Percentiles rank a stretch among this genome's conserved stretches.
phyloP scores from a whole-genome alignment of 2,797 vertebrate genomes.

The Chanos chanos region DNA sequence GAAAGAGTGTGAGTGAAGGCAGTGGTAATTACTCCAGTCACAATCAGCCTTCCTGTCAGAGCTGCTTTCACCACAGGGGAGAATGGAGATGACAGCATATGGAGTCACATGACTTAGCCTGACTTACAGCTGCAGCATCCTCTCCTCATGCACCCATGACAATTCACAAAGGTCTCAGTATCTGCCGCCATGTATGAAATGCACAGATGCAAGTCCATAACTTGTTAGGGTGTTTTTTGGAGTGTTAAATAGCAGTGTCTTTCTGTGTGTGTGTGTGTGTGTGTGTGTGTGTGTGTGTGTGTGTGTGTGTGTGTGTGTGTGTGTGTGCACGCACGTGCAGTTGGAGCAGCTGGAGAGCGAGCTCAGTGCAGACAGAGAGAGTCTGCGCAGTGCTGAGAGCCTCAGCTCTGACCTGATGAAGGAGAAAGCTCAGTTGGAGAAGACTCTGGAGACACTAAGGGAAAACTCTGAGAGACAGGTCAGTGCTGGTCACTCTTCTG shows the following conservation, averaged over 20 bases:
- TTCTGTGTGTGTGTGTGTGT: background rate
- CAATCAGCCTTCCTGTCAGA: background rate
- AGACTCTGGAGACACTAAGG: slow-evolving; percentile 84
- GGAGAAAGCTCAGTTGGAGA: slow-evolving; percentile 93
- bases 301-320: slow-evolving; percentile 14
- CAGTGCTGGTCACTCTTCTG: too few relatives aligned
- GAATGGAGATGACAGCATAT: background rate
- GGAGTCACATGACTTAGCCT: background rate
- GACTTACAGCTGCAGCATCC: slow-evolving; percentile 8
- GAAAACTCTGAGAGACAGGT: slow-evolving; percentile 97
- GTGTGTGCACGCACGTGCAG: slow-evolving; percentile 59
- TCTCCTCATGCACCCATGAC: background rate
- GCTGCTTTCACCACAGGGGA: background rate
- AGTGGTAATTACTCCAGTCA: slow-evolving; percentile 26
- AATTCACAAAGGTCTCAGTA: background rate
- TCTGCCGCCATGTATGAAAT: background rate
- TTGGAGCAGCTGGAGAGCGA: slow-evolving; percentile 84
- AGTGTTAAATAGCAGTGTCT: background rate
- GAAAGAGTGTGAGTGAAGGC: background rate
- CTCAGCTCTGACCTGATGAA: slow-evolving; percentile 93
- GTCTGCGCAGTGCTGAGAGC: slow-evolving; percentile 81
- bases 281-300: background rate
- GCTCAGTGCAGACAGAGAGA: slow-evolving; percentile 80
- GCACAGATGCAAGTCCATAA: background rate
- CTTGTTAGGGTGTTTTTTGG: background rate